Conservation (phyloP, 2,113 vertebrate species). For the Ia io region DNA sequence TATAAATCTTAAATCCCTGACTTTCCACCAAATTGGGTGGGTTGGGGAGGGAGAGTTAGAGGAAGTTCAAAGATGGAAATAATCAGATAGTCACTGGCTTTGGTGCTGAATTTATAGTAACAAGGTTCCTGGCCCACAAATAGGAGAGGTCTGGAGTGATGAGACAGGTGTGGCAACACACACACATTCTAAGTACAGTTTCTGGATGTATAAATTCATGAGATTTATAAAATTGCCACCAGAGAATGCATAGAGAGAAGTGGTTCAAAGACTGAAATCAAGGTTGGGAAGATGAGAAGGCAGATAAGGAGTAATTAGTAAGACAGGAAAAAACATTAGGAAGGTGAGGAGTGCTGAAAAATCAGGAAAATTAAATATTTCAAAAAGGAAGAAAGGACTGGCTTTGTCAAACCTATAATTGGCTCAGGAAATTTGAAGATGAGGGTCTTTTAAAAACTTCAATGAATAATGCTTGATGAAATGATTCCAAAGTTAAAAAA, state of each 20-base stretch:
- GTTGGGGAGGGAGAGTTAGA: background rate
- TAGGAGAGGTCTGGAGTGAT: background rate
- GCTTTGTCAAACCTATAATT: background rate
- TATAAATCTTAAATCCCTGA: background rate
- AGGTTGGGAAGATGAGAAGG: background rate
- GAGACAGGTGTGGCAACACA: background rate
- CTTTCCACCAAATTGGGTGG: background rate
- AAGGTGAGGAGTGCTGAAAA: background rate
- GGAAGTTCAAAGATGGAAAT: background rate
- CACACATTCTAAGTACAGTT: rapidly evolving
- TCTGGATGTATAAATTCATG: background rate
- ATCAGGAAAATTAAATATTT: background rate
- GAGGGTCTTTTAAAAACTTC: background rate
- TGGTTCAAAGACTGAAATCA: background rate
- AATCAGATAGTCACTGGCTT: background rate
- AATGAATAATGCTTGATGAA: background rate
- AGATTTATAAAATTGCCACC: background rate
- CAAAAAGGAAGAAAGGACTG: background rate
- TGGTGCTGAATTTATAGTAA: background rate
- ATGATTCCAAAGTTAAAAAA: background rate
- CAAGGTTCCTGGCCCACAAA: rapidly evolving
- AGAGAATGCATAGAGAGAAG: background rate
- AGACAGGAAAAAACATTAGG: background rate
- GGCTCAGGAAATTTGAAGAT: background rate
- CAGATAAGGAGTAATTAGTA: rapidly evolving